Conservation (phyloP, 1,140 invertebrate species). For the Cydia splendana region DNA sequence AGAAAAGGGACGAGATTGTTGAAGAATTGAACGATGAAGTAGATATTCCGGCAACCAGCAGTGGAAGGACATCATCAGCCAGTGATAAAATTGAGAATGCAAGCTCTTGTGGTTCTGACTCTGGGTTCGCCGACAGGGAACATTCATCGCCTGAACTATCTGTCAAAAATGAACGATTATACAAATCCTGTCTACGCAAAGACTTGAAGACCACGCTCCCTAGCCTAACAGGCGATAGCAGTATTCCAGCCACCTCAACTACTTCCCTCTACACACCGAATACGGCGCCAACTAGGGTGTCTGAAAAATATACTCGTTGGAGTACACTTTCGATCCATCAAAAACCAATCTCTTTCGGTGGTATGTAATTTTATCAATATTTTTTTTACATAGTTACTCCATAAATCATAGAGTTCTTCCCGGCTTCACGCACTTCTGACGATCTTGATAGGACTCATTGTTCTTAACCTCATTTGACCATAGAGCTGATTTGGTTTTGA, state of each 20-base stretch:
- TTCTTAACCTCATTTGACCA: conserved; percentile 42
- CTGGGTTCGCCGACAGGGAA: conserved; percentile 59
- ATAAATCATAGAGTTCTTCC: background rate
- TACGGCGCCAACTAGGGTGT: conserved; percentile 38
- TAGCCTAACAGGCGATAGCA: conserved; percentile 41
- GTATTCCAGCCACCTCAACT: conserved; percentile 46
- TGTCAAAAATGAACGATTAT: conserved; percentile 23
- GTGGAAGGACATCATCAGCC: conserved; percentile 21
- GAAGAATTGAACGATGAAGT: conserved; percentile 5
- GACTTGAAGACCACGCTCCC: conserved; percentile 49
- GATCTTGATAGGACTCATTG: conserved; percentile 8
- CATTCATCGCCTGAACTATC: conserved; percentile 42
- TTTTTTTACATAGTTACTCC: background rate
- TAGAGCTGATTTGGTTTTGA: conserved; percentile 34
- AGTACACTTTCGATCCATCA: conserved; percentile 46
- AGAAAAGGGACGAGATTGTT: conserved; percentile 7
- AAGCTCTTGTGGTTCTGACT: conserved; percentile 62
- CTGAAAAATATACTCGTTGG: conserved; percentile 55
- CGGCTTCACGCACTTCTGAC: conserved; percentile 14
- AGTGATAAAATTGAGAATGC: conserved; percentile 53
- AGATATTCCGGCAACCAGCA: background rate
- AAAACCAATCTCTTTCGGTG: conserved; percentile 21
- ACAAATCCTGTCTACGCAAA: conserved; percentile 28
- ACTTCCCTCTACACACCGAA: conserved; percentile 42
- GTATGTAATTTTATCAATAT: conserved; percentile 12